phyloP scores from a whole-genome alignment of 1,140 invertebrate species.

The Papilio helenus region DNA sequence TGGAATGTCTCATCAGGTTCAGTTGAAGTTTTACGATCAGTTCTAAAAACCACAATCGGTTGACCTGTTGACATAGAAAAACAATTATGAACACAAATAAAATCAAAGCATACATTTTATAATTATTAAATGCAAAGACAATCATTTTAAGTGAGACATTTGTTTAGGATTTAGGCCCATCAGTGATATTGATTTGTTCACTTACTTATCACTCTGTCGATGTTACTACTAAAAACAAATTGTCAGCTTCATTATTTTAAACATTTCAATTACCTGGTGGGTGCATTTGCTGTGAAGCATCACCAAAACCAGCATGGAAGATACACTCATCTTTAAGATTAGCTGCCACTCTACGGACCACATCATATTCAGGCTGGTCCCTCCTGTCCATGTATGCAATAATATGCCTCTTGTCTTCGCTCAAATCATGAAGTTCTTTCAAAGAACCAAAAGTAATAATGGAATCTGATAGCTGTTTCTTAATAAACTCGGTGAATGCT shows the following conservation, averaged over 20 bases:
- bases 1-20: conserved; percentile 92
- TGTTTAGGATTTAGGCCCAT: no score
- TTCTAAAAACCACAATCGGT: conserved; percentile 88
- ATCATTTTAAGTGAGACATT: no score
- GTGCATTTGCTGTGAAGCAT: conserved; percentile 91
- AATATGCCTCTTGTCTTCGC: conserved; percentile 95
- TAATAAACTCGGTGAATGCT: conserved; percentile 94
- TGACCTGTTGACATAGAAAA: conserved; percentile 13
- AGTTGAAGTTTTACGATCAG: conserved; percentile 90
- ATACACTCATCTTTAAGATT: conserved; percentile 98
- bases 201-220: no score
- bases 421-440: conserved; percentile 90
- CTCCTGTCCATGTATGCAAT: conserved; percentile 96
- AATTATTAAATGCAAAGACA: no score
- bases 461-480: conserved; percentile 95
- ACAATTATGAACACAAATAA: background rate
- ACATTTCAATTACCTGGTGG: conserved; percentile 84
- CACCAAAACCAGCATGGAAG: conserved; percentile 97
- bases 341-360: conserved; percentile 91
- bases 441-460: conserved; percentile 90
- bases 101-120: background rate
- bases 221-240: background rate
- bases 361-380: conserved; percentile 91
- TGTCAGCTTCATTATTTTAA: background rate
- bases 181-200: no score